A percentile compares a stretch with the other conserved stretches of the same genome.
These are phyloP conservation scores for Mizuhopecten yessoensis DNA, from an alignment of 1,140 invertebrate genomes.

Conservation along the genomic window DNA sequence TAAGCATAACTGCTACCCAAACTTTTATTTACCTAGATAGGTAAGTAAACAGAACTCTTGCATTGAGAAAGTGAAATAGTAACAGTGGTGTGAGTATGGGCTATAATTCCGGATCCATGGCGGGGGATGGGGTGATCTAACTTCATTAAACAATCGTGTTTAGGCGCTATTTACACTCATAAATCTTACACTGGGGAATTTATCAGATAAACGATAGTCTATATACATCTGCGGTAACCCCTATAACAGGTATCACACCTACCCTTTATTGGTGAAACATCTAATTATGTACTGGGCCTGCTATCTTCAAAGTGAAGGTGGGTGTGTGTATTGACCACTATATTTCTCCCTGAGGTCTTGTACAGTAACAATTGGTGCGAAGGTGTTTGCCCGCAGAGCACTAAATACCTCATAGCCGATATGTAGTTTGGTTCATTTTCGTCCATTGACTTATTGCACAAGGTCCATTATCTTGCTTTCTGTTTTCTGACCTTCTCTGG, in stretches of 20 bases:
- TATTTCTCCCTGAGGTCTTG: not conserved
- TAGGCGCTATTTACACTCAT: not conserved
- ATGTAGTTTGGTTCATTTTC: no score
- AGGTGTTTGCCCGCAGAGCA: not conserved
- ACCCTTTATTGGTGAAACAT: not conserved
- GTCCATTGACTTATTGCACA: no score
- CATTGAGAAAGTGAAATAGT: not conserved
- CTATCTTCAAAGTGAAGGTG: not conserved
- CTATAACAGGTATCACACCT: not conserved
- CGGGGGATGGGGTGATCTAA: not conserved
- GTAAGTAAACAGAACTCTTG: not conserved
- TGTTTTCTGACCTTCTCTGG: no score
- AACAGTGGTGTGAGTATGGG: not conserved
- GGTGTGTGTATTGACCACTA: not conserved
- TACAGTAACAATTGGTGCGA: not conserved
- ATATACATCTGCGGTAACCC: not conserved
- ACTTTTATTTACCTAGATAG: not conserved
- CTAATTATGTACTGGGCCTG: not conserved
- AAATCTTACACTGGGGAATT: not conserved
- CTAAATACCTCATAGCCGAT: no score
- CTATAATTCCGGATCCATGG: not conserved
- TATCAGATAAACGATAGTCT: conserved; percentile 9
- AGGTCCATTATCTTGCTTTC: no score
- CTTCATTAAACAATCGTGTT: conserved; percentile 3
- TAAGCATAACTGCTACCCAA: not conserved